Conservation (phyloP, 2,888 invertebrate genomes). For the Tortricodes alternella region DNA sequence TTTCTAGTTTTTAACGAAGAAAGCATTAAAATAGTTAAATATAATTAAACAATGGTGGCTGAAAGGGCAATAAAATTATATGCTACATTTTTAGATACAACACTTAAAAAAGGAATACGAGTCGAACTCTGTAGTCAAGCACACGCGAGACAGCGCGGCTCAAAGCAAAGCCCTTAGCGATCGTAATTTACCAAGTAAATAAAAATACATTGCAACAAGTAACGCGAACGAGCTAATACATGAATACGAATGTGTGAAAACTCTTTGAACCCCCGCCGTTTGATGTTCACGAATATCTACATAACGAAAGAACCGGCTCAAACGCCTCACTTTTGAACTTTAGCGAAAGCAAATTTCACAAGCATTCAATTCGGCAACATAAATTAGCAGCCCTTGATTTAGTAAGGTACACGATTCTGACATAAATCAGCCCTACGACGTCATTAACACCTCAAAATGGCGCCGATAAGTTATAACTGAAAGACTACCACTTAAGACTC, state of each 20-base stretch:
- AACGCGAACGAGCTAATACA: slow-evolving; percentile 60
- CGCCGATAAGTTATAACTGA: slow-evolving; percentile 64
- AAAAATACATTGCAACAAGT: slow-evolving; percentile 56
- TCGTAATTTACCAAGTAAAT: slow-evolving; percentile 45
- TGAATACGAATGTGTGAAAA: slow-evolving; percentile 62
- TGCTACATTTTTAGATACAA: slow-evolving; percentile 2
- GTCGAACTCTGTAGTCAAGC: slow-evolving; percentile 3
- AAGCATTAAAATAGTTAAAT: neutral
- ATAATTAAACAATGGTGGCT: neutral
- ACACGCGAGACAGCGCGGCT: slow-evolving; percentile 16
- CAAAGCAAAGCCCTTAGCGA: slow-evolving; percentile 33
- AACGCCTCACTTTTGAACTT: slow-evolving; percentile 44
- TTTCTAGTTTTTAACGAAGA: no score
- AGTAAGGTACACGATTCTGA: slow-evolving; percentile 47
- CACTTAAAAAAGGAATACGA: slow-evolving; percentile 5
- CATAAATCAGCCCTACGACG: slow-evolving; percentile 61
- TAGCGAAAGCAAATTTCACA: slow-evolving; percentile 54
- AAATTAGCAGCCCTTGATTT: slow-evolving; percentile 52
- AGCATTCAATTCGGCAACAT: slow-evolving; percentile 56
- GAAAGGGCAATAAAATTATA: neutral
- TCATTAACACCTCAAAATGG: slow-evolving; percentile 62
- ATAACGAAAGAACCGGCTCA: slow-evolving; percentile 50
- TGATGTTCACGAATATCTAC: slow-evolving; percentile 60
- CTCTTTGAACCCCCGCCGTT: slow-evolving; percentile 58
- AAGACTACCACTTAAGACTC: slow-evolving; percentile 61